phyloP scores from a whole-genome alignment of 1,140 invertebrate genomes.

The Pararge aegeria region DNA sequence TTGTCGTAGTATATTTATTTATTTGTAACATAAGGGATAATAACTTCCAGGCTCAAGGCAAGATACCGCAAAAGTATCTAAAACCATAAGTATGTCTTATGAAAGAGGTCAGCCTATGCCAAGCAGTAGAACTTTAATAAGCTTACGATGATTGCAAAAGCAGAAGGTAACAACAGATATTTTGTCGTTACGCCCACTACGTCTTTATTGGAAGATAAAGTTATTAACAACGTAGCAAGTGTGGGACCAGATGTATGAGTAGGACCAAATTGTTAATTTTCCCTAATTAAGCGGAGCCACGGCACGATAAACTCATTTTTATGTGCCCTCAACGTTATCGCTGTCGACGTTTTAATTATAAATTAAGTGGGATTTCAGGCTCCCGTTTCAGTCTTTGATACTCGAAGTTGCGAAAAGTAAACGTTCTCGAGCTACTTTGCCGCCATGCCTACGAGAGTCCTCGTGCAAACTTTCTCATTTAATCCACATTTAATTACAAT shows the following conservation, averaged over 20 bases:
- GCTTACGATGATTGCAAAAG: no score
- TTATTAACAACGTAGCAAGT: constrained; percentile 64
- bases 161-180: no score
- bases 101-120: no score
- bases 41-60: no score
- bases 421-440: constrained; percentile 33
- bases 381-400: constrained; percentile 40
- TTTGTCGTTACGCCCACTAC: constrained; percentile 25
- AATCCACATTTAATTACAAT: constrained; percentile 36
- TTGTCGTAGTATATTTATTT: no score
- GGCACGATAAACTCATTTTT: constrained; percentile 62
- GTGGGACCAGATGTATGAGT: constrained; percentile 41
- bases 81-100: no score
- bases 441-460: constrained; percentile 30
- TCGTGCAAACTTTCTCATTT: constrained; percentile 30
- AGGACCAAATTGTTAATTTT: constrained; percentile 63
- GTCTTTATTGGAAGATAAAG: constrained; percentile 64
- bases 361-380: constrained; percentile 53
- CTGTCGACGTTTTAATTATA: constrained; percentile 60
- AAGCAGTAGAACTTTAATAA: no score
- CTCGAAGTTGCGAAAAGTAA: constrained; percentile 36
- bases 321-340: constrained; percentile 54
- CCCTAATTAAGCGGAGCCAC: constrained; percentile 56
- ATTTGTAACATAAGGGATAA: no score
- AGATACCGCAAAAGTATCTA: no score